These are phyloP conservation scores for Drosophila nr. perissopoda DNA, from an alignment of 2,888 invertebrate species.

Conservation along the genomic window DNA sequence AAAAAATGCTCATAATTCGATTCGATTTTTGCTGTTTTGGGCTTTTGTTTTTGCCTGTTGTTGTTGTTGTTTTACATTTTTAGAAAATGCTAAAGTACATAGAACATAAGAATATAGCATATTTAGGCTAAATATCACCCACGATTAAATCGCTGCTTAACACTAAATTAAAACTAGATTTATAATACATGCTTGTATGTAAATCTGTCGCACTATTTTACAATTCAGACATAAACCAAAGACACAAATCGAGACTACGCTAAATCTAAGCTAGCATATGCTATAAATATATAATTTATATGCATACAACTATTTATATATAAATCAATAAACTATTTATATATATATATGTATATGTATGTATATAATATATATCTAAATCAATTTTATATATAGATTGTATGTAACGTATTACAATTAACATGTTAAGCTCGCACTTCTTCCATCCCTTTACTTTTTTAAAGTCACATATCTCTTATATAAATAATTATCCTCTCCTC, in stretches of 20 bases:
- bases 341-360: conserved; percentile 26
- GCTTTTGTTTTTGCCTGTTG: conserved; percentile 22
- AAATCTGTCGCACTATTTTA: conserved; percentile 63
- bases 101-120: conserved; percentile 80
- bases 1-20: conserved; percentile 52
- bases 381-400: conserved; percentile 45
- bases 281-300: conserved; percentile 32
- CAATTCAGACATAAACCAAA: conserved; percentile 73
- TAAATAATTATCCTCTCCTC: conserved; percentile 54
- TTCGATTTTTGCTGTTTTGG: conserved; percentile 9
- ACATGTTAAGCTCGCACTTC: conserved; percentile 65
- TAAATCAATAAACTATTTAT: conserved; percentile 35
- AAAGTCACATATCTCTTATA: conserved; percentile 59
- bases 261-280: conserved; percentile 66
- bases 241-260: conserved; percentile 67
- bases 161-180: conserved; percentile 77
- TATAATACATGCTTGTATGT: conserved; percentile 72
- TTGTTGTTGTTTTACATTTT: conserved; percentile 65
- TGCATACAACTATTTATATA: conserved; percentile 41
- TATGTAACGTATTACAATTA: conserved; percentile 55
- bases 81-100: conserved; percentile 80
- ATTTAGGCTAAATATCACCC: conserved; percentile 85
- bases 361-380: conserved; percentile 36
- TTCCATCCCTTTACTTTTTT: conserved; percentile 44
- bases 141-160: conserved; percentile 84